Conservation (phyloP, 2,888 invertebrate species). For the Drosophila robusta region DNA sequence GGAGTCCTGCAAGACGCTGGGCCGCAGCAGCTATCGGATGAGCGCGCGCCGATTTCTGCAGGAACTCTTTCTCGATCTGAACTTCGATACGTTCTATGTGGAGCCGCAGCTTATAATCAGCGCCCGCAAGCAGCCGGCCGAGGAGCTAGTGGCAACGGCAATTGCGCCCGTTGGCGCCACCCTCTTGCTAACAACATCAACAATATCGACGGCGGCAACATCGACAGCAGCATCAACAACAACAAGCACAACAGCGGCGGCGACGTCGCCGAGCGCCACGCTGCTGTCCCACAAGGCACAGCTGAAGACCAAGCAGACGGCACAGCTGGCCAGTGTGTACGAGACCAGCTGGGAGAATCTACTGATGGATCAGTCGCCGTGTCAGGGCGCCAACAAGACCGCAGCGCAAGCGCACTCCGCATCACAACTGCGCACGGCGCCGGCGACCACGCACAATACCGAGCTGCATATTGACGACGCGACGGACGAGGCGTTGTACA, state of each 20-base stretch:
- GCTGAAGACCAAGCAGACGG: slow-evolving; percentile 83
- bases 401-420: slow-evolving; percentile 9
- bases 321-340: slow-evolving; percentile 85
- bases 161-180: neutral
- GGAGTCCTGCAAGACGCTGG: slow-evolving; percentile 93
- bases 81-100: slow-evolving; percentile 88
- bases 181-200: neutral
- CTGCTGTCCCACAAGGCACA: slow-evolving; percentile 67
- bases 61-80: slow-evolving; percentile 95
- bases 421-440: neutral
- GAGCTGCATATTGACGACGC: slow-evolving; percentile 69
- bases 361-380: slow-evolving; percentile 74
- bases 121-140: slow-evolving; percentile 60
- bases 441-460: slow-evolving; percentile 20
- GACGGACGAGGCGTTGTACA: slow-evolving; percentile 51
- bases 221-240: slow-evolving; percentile 2
- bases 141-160: slow-evolving; percentile 22
- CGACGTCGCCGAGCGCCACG: slow-evolving; percentile 11
- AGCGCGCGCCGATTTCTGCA: slow-evolving; percentile 94
- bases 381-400: slow-evolving; percentile 27
- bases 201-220: slow-evolving; percentile 1
- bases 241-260: neutral
- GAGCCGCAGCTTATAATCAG: slow-evolving; percentile 86
- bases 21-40: slow-evolving; percentile 92
- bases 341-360: slow-evolving; percentile 86